These are phyloP conservation scores for Recurvirostra avosetta DNA, from an alignment of 2,113 vertebrate species.

Conservation along the genomic window DNA sequence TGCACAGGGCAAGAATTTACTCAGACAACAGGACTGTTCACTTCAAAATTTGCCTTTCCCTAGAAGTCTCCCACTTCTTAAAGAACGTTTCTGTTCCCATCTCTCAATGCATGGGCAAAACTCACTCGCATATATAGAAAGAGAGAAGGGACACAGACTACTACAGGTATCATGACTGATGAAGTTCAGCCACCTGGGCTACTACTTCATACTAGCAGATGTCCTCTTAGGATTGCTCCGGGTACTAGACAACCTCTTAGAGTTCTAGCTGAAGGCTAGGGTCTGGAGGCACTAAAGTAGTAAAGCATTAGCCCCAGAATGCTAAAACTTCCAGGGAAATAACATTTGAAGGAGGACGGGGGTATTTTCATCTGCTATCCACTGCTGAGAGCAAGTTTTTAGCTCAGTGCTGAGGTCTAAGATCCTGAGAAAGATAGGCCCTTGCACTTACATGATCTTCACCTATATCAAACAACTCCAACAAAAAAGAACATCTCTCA, in stretches of 20 bases:
- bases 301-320: slow-evolving; percentile 8
- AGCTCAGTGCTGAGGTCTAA: slow-evolving; percentile 3
- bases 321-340: slow-evolving; percentile 1
- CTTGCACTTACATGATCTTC: slow-evolving; percentile 42
- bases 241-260: not conserved
- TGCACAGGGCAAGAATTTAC: not conserved
- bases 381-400: slow-evolving; percentile 35
- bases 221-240: not conserved
- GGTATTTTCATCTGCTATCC: slow-evolving; percentile 4
- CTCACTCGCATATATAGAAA: not conserved
- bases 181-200: not conserved
- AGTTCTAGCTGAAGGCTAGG: not conserved
- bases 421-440: slow-evolving; percentile 36
- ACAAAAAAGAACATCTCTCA: slow-evolving; percentile 41
- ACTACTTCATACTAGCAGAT: not conserved
- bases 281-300: slow-evolving; percentile 4
- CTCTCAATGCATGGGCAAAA: not conserved
- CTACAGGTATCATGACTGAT: not conserved
- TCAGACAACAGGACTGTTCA: not conserved
- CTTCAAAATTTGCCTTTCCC: not conserved
- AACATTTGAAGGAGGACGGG: slow-evolving; percentile 28
- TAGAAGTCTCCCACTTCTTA: not conserved
- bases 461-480: slow-evolving; percentile 46
- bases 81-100: not conserved
- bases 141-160: not conserved